These are phyloP conservation scores for Nerophis lumbriciformis DNA, from an alignment of 2,113 vertebrate genomes.

Conservation along the genomic window DNA sequence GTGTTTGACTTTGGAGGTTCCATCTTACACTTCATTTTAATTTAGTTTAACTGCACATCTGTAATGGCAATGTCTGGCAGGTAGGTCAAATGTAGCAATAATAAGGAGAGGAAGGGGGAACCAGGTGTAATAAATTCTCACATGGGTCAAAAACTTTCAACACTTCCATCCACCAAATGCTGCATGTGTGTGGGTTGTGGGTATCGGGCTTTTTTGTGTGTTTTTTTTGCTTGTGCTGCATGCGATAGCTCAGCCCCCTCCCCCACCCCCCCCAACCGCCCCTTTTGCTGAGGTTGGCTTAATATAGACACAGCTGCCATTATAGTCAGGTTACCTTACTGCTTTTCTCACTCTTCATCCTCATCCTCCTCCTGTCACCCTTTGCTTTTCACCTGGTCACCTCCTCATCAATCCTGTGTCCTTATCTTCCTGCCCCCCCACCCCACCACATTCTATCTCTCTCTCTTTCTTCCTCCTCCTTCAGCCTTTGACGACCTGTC, in stretches of 20 bases:
- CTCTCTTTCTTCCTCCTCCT: conserved; percentile 33
- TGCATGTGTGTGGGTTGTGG: conserved; percentile 53
- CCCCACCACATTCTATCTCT: conserved; percentile 5
- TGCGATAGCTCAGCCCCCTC: conserved; percentile 48
- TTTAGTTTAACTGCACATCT: too few species aligned
- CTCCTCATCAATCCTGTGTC: conserved; percentile 28
- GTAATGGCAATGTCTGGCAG: too few species aligned
- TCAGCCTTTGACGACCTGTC: conserved; percentile 93
- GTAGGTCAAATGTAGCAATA: too few species aligned
- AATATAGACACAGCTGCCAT: conserved; percentile 48
- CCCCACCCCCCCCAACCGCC: background rate
- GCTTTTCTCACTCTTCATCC: conserved; percentile 51
- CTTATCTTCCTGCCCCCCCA: conserved; percentile 6
- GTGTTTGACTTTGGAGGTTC: too few species aligned
- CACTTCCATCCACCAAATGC: conserved; percentile 18
- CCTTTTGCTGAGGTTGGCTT: conserved; percentile 56
- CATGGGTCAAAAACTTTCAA: background rate
- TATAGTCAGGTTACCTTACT: conserved; percentile 66
- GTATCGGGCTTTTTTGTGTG: conserved; percentile 19
- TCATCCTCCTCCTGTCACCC: conserved; percentile 7
- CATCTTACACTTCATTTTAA: too few species aligned
- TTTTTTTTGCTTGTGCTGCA: conserved; percentile 61
- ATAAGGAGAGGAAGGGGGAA: too few species aligned
- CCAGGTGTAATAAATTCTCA: too few species aligned
- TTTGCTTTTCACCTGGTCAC: conserved; percentile 12